Conservation (phyloP, 2,888 invertebrate species). For the Colletes collaris region DNA sequence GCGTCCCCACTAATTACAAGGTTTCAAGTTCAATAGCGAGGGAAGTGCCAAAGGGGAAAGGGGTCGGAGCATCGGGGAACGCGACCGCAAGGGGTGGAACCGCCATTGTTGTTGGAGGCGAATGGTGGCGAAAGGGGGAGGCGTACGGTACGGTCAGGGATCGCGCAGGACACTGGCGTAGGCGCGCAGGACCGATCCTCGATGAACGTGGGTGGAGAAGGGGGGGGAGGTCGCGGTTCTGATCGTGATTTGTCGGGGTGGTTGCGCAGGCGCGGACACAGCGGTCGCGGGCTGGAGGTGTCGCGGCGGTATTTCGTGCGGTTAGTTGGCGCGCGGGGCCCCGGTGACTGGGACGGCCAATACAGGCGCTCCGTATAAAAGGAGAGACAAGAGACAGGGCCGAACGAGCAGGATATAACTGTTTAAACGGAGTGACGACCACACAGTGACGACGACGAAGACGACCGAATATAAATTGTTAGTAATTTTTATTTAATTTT, state of each 20-base stretch:
- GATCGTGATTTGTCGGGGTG: constrained; percentile 53
- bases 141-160: not conserved
- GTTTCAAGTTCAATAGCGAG: constrained; percentile 52
- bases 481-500: not conserved
- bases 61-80: not conserved
- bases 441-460: constrained; percentile 61
- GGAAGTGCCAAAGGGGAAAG: constrained; percentile 22
- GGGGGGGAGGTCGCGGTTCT: constrained; percentile 8
- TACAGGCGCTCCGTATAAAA: constrained; percentile 67
- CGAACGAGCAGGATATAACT: constrained; percentile 49
- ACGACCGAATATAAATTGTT: constrained; percentile 58
- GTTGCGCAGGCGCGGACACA: constrained; percentile 67
- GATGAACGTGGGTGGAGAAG: constrained; percentile 14
- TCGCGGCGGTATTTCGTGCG: constrained; percentile 76
- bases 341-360: constrained; percentile 81
- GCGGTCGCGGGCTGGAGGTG: constrained; percentile 59
- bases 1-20: constrained; percentile 44
- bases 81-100: constrained; percentile 1
- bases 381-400: constrained; percentile 62
- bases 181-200: constrained; percentile 11
- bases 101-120: not conserved
- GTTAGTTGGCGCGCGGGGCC: constrained; percentile 83
- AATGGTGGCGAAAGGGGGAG: not conserved
- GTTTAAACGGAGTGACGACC: constrained; percentile 63
- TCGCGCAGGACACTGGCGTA: constrained; percentile 17